Evolutionary conservation across 2,113 vertebrate genomes (phyloP).

Genomic region (Cromileptes altivelis): DNA sequence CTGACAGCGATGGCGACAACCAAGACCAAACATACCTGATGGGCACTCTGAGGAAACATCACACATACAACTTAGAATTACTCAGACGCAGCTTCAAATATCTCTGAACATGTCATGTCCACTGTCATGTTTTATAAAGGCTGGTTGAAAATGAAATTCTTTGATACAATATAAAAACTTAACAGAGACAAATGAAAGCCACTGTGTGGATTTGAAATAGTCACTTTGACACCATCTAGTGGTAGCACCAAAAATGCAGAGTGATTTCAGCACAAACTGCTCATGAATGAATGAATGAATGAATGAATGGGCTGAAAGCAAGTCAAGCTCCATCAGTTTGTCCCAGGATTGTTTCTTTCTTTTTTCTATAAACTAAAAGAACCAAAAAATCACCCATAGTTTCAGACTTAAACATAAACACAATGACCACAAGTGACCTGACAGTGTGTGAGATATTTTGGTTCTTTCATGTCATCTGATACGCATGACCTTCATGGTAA

Average conservation of each 20-base stretch:
- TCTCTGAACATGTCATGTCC: not conserved
- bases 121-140: not conserved
- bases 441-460: no score
- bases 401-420: not conserved
- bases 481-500: not conserved
- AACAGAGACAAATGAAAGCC: not conserved
- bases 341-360: no score
- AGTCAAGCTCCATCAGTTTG: no score
- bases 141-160: not conserved
- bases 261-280: no score
- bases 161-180: not conserved
- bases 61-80: not conserved
- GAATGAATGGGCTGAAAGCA: no score
- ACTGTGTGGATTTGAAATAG: not conserved
- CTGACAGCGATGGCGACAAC: slow-evolving; percentile 88
- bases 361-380: not conserved
- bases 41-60: slow-evolving; percentile 86
- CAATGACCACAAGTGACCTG: not conserved
- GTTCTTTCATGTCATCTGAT: not conserved
- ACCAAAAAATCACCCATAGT: not conserved
- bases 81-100: not conserved
- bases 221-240: slow-evolving; percentile 20
- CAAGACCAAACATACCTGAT: slow-evolving; percentile 86
- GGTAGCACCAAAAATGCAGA: not conserved
- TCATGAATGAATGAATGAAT: no score